Evolutionary conservation across 2,113 vertebrate species (phyloP), one percentile per base, ranked within the genome.

Genomic region (Pelvicachromis taeniatus): DNA sequence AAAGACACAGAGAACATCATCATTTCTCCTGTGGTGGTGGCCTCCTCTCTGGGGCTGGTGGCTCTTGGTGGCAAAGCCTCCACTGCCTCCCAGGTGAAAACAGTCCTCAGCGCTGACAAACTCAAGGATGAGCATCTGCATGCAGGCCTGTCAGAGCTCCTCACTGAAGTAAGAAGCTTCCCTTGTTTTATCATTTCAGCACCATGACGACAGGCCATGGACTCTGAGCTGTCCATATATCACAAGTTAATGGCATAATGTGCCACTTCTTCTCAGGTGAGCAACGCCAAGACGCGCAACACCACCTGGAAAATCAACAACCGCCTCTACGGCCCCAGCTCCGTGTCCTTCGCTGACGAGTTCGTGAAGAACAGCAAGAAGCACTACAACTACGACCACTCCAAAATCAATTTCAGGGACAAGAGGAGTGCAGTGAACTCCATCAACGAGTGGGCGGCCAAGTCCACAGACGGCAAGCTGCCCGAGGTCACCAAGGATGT

Each of bases 321-420:
- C 96, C 97, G 97, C 78, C 94, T 99, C 7, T 99, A 99, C 0
- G 97, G 97, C 1, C 99, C 99, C 5, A 98, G 97, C 95, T 98
- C 98, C 0, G 97, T 99, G 91, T 97, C 90, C 95, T 99, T 99
- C 0, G 90, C 94, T 0, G 97, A 99, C 0, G 97, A 98, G 73
- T 99, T 99, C 2, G 97, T 99, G 50, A 97, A 97, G 88, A 97
- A 17, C 95, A 99, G 99, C 96, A 99, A 98, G 95, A 98, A 98
- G 89, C 98, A 99, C 85, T 99, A 99, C 95, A 99, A 98, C 87
- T 97, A 97, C 0, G 98, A 99, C 75, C 98, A 99, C 88, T 97
- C 97, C 42, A 99, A 99, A 93, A 97, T 99, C 92, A 99, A 99
- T 96, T 97, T 99, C 94, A 93, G 97, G 1, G 99, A 99, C 95